Conservation (phyloP, 2,797 vertebrate species). For the Platalea minor region DNA sequence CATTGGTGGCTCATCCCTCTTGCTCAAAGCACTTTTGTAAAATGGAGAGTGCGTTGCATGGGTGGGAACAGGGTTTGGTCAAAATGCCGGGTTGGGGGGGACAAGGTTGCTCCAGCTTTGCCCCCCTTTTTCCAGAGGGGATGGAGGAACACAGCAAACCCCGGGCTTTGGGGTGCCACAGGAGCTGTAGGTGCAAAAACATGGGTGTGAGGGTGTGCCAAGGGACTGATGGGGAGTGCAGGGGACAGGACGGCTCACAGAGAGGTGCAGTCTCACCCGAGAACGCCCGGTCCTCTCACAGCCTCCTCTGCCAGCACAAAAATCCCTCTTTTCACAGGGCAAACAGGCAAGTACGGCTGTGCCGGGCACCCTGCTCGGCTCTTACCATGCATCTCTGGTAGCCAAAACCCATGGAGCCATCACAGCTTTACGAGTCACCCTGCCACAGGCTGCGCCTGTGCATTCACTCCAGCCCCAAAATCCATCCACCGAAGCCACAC, state of each 20-base stretch:
- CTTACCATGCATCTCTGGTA: accelerated
- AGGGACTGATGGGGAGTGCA: background rate
- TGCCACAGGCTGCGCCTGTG: background rate
- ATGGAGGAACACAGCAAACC: background rate
- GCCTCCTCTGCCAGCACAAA: background rate
- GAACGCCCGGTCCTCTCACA: accelerated
- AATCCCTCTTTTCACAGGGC: background rate
- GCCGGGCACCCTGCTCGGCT: background rate
- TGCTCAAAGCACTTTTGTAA: background rate
- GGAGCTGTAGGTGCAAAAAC: background rate
- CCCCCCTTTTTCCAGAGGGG: background rate
- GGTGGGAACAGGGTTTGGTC: too few relatives aligned
- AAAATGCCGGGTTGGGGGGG: accelerated
- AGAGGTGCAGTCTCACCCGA: background rate
- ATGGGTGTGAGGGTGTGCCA: background rate
- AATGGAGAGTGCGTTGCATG: background rate
- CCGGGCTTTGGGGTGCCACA: background rate
- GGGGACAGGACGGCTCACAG: background rate
- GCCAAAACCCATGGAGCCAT: background rate
- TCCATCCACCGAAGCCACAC: accelerated
- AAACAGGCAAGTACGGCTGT: background rate
- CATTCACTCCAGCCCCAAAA: background rate
- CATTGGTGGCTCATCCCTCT: background rate
- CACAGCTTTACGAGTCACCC: accelerated
- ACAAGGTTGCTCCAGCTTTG: background rate